phyloP scores from a whole-genome alignment of 2,888 invertebrate species.

The Mythimna vitellina region DNA sequence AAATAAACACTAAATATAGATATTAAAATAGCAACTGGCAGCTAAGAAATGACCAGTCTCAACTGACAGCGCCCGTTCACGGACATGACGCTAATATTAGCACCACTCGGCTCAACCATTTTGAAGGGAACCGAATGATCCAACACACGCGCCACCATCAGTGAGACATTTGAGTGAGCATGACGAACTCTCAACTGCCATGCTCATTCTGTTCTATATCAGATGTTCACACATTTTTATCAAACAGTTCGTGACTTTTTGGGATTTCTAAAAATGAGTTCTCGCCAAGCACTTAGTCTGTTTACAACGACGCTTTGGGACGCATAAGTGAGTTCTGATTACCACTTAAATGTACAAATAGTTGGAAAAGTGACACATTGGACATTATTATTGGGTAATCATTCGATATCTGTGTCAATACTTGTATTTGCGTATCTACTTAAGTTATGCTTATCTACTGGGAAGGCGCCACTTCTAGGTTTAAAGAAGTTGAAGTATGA shows the following conservation, averaged over 20 bases:
- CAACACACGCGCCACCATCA: no score
- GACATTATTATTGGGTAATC: constrained; percentile 21
- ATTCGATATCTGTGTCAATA: constrained; percentile 27
- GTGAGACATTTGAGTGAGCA: no score
- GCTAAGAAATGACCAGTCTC: no score
- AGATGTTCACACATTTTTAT: constrained; percentile 9
- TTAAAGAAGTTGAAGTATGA: background rate
- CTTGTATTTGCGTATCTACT: constrained; percentile 7
- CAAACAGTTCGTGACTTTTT: constrained; percentile 47
- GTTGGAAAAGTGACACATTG: constrained; percentile 14
- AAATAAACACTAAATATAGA: no score
- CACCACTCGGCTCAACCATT: no score
- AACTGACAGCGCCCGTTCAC: no score
- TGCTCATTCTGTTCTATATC: no score
- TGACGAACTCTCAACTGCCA: no score
- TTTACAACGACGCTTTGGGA: constrained; percentile 29
- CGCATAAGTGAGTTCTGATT: constrained; percentile 21
- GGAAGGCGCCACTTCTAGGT: constrained; percentile 20
- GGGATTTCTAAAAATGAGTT: background rate
- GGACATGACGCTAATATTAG: no score
- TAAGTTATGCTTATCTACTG: constrained; percentile 27
- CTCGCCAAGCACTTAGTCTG: constrained; percentile 15
- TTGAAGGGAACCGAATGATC: no score
- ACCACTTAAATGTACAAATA: constrained; percentile 24
- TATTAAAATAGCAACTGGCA: no score